Conservation (phyloP, 2,113 vertebrate species). For the Parotia lawesii region DNA sequence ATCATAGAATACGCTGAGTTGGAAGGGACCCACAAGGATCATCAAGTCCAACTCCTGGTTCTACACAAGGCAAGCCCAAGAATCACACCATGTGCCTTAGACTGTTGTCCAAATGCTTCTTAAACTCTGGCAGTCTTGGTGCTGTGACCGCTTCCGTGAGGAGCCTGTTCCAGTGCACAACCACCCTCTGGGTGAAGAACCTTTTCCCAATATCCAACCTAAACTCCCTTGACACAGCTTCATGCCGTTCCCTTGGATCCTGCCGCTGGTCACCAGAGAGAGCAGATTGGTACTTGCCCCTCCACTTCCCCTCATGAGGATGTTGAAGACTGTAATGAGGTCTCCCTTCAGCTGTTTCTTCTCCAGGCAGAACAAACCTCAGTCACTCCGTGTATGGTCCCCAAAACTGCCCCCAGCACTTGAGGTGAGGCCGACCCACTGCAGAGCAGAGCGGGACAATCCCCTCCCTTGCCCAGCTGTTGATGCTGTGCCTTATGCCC, state of each 20-base stretch:
- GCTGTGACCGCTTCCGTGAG: not conserved
- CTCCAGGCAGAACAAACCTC: not conserved
- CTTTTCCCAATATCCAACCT: not conserved
- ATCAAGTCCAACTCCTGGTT: not conserved
- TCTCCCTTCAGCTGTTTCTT: not conserved
- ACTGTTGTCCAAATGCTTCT: not conserved
- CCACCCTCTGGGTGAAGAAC: not conserved
- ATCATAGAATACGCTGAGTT: not conserved
- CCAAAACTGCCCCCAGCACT: not conserved
- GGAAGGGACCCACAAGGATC: not conserved
- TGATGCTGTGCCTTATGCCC: fast-evolving
- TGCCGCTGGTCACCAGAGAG: not conserved
- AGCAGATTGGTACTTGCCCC: not conserved
- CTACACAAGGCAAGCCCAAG: not conserved
- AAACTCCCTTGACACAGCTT: not conserved
- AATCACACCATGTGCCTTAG: not conserved
- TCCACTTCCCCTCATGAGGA: not conserved
- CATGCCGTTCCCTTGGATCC: not conserved
- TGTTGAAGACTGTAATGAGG: not conserved
- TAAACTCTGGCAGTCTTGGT: not conserved
- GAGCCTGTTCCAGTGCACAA: not conserved
- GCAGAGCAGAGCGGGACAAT: not conserved
- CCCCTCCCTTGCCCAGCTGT: fast-evolving
- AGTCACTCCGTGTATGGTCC: not conserved
- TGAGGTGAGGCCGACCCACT: fast-evolving